Evolutionary conservation across 2,888 invertebrate species (phyloP).

Genomic region (Aphodius sticticus): DNA sequence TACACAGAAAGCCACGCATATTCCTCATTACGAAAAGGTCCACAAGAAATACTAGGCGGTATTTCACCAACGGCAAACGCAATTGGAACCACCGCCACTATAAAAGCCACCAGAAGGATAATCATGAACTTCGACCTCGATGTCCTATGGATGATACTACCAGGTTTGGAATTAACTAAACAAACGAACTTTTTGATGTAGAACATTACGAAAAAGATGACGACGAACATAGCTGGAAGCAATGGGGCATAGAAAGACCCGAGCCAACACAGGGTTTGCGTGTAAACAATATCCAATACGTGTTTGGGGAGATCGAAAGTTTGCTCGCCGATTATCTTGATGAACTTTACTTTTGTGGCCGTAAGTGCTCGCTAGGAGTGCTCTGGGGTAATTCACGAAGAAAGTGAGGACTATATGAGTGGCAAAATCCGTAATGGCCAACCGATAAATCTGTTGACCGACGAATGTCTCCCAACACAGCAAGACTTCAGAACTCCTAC

Average conservation of each 20-base stretch:
- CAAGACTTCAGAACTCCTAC: no score
- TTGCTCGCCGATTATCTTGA: slow-evolving; percentile 75
- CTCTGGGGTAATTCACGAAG: slow-evolving; percentile 78
- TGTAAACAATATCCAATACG: slow-evolving; percentile 85
- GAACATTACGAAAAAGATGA: slow-evolving; percentile 79
- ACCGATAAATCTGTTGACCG: slow-evolving; percentile 85
- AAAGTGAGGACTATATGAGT: slow-evolving; percentile 78
- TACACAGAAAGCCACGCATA: slow-evolving; percentile 74
- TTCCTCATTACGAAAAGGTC: slow-evolving; percentile 75
- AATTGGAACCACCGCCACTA: slow-evolving; percentile 74
- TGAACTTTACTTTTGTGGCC: slow-evolving; percentile 66
- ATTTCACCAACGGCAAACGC: slow-evolving; percentile 78
- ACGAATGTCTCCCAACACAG: slow-evolving; percentile 89
- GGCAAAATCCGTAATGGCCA: slow-evolving; percentile 80
- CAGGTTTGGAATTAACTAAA: slow-evolving; percentile 79
- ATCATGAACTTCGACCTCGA: slow-evolving; percentile 83
- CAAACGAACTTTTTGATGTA: slow-evolving; percentile 88
- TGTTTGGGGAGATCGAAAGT: slow-evolving; percentile 85
- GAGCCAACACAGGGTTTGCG: slow-evolving; percentile 87
- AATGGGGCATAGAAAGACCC: slow-evolving; percentile 87
- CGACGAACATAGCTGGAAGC: slow-evolving; percentile 74
- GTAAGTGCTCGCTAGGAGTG: slow-evolving; percentile 73
- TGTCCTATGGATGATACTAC: slow-evolving; percentile 76
- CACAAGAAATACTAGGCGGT: slow-evolving; percentile 78
- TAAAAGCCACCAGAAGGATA: slow-evolving; percentile 78